Base-by-base conservation (phyloP, 2,888 invertebrate species). In the Congeria kusceri region DNA sequence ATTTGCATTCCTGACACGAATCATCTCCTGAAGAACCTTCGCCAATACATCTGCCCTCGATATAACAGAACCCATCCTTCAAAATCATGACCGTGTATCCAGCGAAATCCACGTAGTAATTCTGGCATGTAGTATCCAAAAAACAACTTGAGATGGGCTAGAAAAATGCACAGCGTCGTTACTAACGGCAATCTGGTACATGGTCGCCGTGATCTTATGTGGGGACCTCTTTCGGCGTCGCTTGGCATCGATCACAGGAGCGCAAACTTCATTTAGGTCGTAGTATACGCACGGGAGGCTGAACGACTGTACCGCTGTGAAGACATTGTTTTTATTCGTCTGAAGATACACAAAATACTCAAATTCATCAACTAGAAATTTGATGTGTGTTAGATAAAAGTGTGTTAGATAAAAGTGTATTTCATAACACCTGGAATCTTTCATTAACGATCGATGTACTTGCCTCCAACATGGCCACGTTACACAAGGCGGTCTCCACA, bases 61-160 rank as follows among this genome's bases (percentile, higher is more conserved):
- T 72, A 15, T 65, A 72, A 47, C 72, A 72, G 39, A 23, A 59
- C 11, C 65, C 65, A 18, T 29, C 67, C 62, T 74, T 67, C 23
- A 74, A 25, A 9, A 53, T 56, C 3, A 74, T 39, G 18, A 57
- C 27, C 18, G 74, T 63, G 28, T 29, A 28, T 20, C 49, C 63
- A 15, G 27, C 28, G 15, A 32, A n/a, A 46, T 63, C 64, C 15
- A 47, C 47, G 13, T 9, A 27, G 11, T 20, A 15, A 13, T 46
- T 49, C 23, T 64, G 64, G 18, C 53, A 53, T 2, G 53, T 53
- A 20, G 13, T 1, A 25, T 53, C 53, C 25, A 53, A 53, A 53
- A 53, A 53, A 53, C 18, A 25, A 53, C 53, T 20, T 20, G 7
- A 53, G 53, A 53, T 9, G 53, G 53, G 53, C 20, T 53, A 18